Conservation (phyloP, 1,140 invertebrate species). For the Panagrolaimus sp. region DNA sequence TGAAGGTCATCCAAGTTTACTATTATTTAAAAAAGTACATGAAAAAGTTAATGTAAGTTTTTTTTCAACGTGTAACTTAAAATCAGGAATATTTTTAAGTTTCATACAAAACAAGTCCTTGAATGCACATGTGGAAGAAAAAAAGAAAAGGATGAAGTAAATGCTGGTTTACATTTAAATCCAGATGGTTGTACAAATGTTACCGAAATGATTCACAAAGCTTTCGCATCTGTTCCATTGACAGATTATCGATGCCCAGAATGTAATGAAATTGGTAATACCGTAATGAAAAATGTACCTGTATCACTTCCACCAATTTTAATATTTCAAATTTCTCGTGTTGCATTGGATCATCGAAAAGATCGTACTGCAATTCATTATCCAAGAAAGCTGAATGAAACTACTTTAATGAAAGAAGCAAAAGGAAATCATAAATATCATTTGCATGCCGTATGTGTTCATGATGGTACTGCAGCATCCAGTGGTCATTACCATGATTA, state of each 20-base stretch:
- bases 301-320: not conserved
- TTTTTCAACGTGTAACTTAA: too few species aligned
- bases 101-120: slow-evolving; percentile 7
- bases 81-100: not conserved
- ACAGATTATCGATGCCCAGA: not conserved
- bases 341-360: not conserved
- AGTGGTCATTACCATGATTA: slow-evolving; percentile 11
- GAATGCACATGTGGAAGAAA: not conserved
- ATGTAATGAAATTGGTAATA: not conserved
- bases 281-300: not conserved
- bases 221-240: not conserved
- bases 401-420: not conserved
- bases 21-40: not conserved
- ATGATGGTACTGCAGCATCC: not conserved
- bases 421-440: not conserved
- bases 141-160: not conserved
- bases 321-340: slow-evolving; percentile 7
- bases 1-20: not conserved
- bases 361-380: not conserved
- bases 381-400: slow-evolving; percentile 1
- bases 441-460: not conserved
- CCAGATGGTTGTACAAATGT: slow-evolving; percentile 5
- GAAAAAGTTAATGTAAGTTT: slow-evolving; percentile 8
- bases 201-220: not conserved
- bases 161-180: not conserved